Evolutionary conservation across 2,113 vertebrate species (phyloP).

Genomic region (Pseudorhombus dupliciocellatus): DNA sequence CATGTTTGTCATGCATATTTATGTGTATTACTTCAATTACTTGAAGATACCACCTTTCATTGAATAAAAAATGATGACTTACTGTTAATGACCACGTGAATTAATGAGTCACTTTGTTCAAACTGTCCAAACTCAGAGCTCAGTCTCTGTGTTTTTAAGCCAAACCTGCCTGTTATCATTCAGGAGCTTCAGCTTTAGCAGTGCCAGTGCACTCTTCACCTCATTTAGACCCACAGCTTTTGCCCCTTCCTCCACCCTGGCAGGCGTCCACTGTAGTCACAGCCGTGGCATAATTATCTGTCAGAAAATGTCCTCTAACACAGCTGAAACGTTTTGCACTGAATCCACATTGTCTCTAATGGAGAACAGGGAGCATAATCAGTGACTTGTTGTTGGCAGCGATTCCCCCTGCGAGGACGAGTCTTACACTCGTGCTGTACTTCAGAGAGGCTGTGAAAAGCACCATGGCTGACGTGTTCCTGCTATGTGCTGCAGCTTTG

Average conservation of each 20-base stretch:
- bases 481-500: constrained; percentile 25
- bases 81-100: not conserved
- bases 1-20: constrained; percentile 1
- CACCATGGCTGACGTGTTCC: constrained; percentile 17
- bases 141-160: constrained; percentile 4
- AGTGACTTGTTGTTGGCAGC: constrained; percentile 26
- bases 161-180: not conserved
- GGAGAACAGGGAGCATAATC: constrained; percentile 18
- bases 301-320: constrained; percentile 27
- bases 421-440: not conserved
- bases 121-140: not conserved
- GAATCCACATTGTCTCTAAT: constrained; percentile 19
- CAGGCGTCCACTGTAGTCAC: constrained; percentile 10
- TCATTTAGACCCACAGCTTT: not conserved
- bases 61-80: constrained; percentile 10
- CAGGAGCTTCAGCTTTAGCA: not conserved
- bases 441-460: constrained; percentile 33
- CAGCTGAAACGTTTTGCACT: constrained; percentile 26
- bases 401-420: not conserved
- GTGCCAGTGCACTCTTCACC: constrained; percentile 1
- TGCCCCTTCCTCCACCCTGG: not conserved
- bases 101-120: not conserved
- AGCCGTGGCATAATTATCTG: constrained; percentile 2
- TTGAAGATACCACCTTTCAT: constrained; percentile 5
- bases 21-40: constrained; percentile 16